phyloP scores from a whole-genome alignment of 2,113 vertebrate genomes.

The Mustelus asterias region DNA sequence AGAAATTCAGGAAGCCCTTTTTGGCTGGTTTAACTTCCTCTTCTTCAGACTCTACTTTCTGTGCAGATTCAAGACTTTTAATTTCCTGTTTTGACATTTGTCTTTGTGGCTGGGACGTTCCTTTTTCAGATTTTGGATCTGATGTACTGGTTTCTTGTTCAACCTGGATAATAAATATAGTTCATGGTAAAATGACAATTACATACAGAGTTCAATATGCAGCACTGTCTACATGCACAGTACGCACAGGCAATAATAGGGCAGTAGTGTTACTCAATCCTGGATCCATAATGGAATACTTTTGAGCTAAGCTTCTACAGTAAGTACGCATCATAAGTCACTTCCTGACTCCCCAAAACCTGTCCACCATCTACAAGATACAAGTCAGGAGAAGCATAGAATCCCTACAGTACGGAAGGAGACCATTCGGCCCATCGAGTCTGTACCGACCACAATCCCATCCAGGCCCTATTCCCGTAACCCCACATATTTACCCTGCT shows the following conservation, averaged over 20 bases:
- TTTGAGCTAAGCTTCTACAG: not conserved
- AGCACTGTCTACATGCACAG: not conserved
- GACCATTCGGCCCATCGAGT: no score
- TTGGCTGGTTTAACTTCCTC: conserved; percentile 51
- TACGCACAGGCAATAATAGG: not conserved
- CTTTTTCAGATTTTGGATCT: conserved; percentile 42
- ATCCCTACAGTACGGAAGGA: no score
- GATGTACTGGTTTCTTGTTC: not conserved
- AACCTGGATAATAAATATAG: not conserved
- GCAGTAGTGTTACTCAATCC: not conserved
- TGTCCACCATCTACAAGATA: no score
- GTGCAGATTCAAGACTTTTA: conserved; percentile 30
- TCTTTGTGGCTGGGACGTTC: conserved; percentile 39
- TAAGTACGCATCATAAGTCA: not conserved
- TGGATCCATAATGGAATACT: not conserved
- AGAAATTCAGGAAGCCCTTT: conserved; percentile 56
- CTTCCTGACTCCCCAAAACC: no score
- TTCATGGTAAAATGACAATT: not conserved
- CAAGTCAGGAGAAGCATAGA: no score
- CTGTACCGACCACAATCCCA: no score
- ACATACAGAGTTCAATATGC: not conserved
- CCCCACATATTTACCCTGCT: no score
- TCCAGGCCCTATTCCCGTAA: no score
- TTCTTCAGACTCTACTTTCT: conserved; percentile 37
- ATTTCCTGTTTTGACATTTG: conserved; percentile 29